Evolutionary conservation across 2,113 vertebrate genomes (phyloP).

Genomic region (Sceloporus tristichus): DNA sequence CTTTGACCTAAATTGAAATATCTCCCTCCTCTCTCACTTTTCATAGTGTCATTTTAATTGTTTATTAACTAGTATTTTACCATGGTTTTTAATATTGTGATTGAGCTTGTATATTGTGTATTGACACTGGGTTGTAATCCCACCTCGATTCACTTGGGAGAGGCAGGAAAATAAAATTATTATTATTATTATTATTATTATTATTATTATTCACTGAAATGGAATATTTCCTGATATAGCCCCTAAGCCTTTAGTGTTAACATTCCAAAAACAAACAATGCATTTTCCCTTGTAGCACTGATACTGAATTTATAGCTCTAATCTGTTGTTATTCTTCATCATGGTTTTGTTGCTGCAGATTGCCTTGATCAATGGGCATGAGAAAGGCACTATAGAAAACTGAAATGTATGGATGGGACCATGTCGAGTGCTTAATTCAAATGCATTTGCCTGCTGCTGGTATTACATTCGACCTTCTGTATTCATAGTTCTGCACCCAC

Average conservation of each 20-base stretch:
- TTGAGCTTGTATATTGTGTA: too few species aligned
- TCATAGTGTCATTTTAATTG: too few species aligned
- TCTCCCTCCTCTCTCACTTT: too few species aligned
- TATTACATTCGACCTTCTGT: neutral
- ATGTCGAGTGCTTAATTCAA: neutral
- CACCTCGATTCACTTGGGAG: too few species aligned
- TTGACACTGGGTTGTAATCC: too few species aligned
- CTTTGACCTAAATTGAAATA: too few species aligned
- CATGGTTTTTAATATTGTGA: too few species aligned
- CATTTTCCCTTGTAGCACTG: neutral
- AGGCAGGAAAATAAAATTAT: too few species aligned
- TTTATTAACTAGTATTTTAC: too few species aligned
- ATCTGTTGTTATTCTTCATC: neutral
- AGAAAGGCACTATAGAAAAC: neutral
- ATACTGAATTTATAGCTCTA: neutral
- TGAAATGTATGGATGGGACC: neutral
- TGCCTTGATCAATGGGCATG: neutral
- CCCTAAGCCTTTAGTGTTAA: slow-evolving; percentile 3
- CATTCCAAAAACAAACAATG: neutral
- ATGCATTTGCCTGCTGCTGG: neutral
- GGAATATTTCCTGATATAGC: neutral
- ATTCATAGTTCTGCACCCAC: too few species aligned
- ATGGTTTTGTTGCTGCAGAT: neutral
- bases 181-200: too few species aligned
- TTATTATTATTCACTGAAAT: slow-evolving; percentile 11